Evolutionary conservation across 2,113 vertebrate genomes (phyloP), one percentile per base, ranked within the genome.

Genomic region (Oenanthe oenanthe): DNA sequence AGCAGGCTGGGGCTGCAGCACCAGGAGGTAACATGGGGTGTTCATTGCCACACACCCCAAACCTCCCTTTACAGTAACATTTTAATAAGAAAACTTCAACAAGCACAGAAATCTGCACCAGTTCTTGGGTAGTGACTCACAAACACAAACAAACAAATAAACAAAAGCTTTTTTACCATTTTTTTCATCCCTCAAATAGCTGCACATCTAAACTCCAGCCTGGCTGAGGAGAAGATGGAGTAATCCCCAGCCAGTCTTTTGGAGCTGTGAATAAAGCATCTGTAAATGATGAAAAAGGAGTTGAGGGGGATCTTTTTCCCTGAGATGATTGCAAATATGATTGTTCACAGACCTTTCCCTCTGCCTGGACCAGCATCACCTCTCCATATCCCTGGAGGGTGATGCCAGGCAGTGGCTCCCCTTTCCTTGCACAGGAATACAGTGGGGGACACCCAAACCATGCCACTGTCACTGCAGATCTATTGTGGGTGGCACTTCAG

Each of bases 231-330:
- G 89, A 91, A 95, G 92, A 94, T 92, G 68, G 28, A 93, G 90
- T 92, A 94, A 92, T 94, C 94, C 95, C 92, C 34, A 93, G 85
- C 63, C 88, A 72, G 82, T 86, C 95, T 96, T 95, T 95, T 48
- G 81, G 90, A 95, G 58, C 50, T 57, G 70, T 62, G 88, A 78
- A 71, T 86, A 94, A 91, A 95, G 57, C 63, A 78, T 71, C 75
- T 57, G 71, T 71, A 94, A 96, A 96, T 78, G 85, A 96, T 94
- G 88, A 93, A 96, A 96, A 94, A 94, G 75, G 89, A 93, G 93
- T 82, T 40, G 65, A 84, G 76, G 8, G 82, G 76, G 13, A 92
- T 88, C 61, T 77, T 94, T 81, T 36, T 89, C 87, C 76, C 89
- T 50, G 85, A 90, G 72, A 93, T 65, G 75, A 40, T 12, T 85